Evolutionary conservation across 2,888 invertebrate genomes (phyloP), one percentile per base, ranked within the genome.

Genomic region (Smittia aterrima): DNA sequence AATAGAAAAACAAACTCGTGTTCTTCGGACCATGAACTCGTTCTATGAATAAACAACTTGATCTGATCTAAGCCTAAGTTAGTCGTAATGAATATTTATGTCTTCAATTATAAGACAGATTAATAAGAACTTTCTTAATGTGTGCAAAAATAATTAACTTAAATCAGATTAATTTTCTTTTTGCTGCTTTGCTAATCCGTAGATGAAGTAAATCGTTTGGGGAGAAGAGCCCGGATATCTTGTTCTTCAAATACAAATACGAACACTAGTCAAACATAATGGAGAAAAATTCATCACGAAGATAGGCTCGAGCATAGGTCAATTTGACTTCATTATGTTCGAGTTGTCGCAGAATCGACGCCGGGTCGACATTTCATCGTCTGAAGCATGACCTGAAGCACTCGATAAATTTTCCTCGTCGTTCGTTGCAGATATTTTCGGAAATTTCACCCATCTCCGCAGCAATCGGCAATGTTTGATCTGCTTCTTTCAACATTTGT

Each of bases 71-170:
- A 32, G 32, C 11, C 68, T 68, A 68, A 68, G 68, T 41, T 68
- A 20, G 18, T 41, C 41, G 20, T 68, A 68, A 68, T 68, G 68
- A 68, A 68, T 68, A 68, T 68, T 68, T 68, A 68, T 68, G 47
- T 47, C 47, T 68, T 58, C 58, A 58, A 58, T 58, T 58, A 58
- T 58, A 58, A 58, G 4, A 58, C 18, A 58, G 58, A 58, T 58
- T 58, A 58, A 64, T 64, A 64, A 64, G 64, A 64, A 64, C 27
- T 64, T 27, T 27, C 22, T 25, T 22, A n/a, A 27, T 64, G 27
- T 64, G 27, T 64, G 64, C 13, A 27, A 16, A 54, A 70, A 41
- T 47, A 70, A 70, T 70, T 70, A 70, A 70, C n/a, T 70, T n/a
- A 70, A 70, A 70, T 41, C 70, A 20, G 70, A 70, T 70, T 70